A percentile compares a stretch with the other conserved stretches of the same genome.
Evolutionary conservation across 1,140 invertebrate genomes (phyloP).

Genomic region (Mizuhopecten yessoensis): DNA sequence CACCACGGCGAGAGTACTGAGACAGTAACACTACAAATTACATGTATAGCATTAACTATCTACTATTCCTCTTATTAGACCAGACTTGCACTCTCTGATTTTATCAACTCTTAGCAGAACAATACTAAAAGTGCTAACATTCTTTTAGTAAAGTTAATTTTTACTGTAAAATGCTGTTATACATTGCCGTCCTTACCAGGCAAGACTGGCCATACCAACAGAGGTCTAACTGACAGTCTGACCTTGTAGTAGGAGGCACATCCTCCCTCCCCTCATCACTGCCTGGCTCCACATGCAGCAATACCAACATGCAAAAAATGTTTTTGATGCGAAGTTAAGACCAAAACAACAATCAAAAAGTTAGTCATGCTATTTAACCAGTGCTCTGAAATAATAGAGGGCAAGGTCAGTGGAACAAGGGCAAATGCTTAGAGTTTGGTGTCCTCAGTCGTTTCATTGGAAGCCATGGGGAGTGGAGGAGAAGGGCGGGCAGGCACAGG

Average conservation of each 20-base stretch:
- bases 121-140: no score
- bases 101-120: no score
- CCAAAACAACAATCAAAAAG: not conserved
- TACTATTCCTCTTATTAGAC: no score
- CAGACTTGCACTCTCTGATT: no score
- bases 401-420: not conserved
- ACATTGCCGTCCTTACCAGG: not conserved
- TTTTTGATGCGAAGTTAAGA: not conserved
- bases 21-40: no score
- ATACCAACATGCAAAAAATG: not conserved
- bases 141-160: no score
- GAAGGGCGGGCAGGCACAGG: constrained; percentile 51
- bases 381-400: not conserved
- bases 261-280: not conserved
- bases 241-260: not conserved
- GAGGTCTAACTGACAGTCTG: not conserved
- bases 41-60: no score
- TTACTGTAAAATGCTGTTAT: not conserved
- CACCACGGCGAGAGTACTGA: not conserved
- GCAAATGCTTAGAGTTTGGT: not conserved
- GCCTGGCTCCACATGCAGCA: constrained; percentile 3
- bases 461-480: constrained; percentile 45
- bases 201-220: not conserved
- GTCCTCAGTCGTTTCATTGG: constrained; percentile 13
- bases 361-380: not conserved